phyloP scores from a whole-genome alignment of 2,797 vertebrate species.

The Poeciliopsis presidionis region DNA sequence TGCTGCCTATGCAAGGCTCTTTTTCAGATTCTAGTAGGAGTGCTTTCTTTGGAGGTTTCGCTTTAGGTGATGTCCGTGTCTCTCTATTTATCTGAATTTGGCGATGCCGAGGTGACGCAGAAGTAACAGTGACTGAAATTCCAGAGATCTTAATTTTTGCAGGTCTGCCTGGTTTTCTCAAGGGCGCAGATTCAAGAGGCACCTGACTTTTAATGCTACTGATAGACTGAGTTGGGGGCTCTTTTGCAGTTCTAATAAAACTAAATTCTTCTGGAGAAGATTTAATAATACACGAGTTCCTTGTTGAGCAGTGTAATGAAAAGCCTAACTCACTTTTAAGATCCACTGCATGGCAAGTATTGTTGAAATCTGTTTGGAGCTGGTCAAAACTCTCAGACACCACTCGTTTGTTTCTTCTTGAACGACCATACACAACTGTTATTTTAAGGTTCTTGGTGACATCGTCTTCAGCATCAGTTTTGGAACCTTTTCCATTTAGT shows the following conservation, averaged over 20 bases:
- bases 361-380: slow-evolving; percentile 72
- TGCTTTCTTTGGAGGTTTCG: slow-evolving; percentile 43
- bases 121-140: slow-evolving; percentile 91
- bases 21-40: slow-evolving; percentile 63
- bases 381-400: slow-evolving; percentile 87
- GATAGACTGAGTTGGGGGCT: slow-evolving; percentile 75
- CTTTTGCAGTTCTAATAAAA: slow-evolving; percentile 83
- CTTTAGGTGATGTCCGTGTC: slow-evolving; percentile 59
- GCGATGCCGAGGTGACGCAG: slow-evolving; percentile 89
- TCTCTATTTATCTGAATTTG: slow-evolving; percentile 88
- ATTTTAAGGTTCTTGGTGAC: slow-evolving; percentile 90
- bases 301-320: slow-evolving; percentile 53
- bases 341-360: slow-evolving; percentile 58
- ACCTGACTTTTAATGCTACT: slow-evolving; percentile 83
- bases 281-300: slow-evolving; percentile 43
- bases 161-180: slow-evolving; percentile 91
- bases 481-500: slow-evolving; percentile 55
- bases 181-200: slow-evolving; percentile 78
- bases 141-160: slow-evolving; percentile 96
- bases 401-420: slow-evolving; percentile 89
- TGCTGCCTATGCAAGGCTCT: slow-evolving; percentile 74
- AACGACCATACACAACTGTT: slow-evolving; percentile 92
- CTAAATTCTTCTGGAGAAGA: slow-evolving; percentile 70
- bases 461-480: slow-evolving; percentile 67
- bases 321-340: slow-evolving; percentile 50